These are phyloP conservation scores for Schrankia costaestrigalis DNA, from an alignment of 2,888 invertebrate species.

Conservation along the genomic window DNA sequence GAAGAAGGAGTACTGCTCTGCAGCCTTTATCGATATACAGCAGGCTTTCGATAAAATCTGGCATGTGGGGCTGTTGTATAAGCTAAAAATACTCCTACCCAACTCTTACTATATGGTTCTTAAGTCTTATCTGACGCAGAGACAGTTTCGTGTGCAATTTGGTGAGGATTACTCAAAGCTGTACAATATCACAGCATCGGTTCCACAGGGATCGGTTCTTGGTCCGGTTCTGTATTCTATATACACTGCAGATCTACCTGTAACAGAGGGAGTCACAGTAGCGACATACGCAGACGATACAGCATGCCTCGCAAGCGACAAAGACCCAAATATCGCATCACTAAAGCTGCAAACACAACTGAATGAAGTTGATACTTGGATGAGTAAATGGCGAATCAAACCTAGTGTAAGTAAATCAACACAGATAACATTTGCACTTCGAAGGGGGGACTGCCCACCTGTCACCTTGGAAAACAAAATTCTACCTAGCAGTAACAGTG, in stretches of 20 bases:
- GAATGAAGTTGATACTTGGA: not conserved
- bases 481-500: not conserved
- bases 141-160: not conserved
- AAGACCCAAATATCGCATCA: too few species aligned
- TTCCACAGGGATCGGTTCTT: not conserved
- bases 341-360: not conserved
- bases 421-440: not conserved
- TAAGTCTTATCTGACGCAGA: not conserved
- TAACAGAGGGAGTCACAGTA: too few species aligned
- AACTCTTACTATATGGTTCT: not conserved
- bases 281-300: not conserved
- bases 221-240: not conserved
- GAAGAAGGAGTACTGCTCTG: not conserved
- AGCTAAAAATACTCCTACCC: not conserved
- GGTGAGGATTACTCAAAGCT: not conserved
- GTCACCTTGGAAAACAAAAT: not conserved
- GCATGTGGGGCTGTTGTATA: not conserved
- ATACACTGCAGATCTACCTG: not conserved
- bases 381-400: not conserved
- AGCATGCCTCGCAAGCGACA: not conserved
- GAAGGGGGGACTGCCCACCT: not conserved
- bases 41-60: constrained; percentile 1
- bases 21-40: not conserved
- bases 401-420: not conserved
- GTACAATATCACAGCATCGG: not conserved